A percentile compares a stretch with the other conserved stretches of the same genome.
phyloP scores from a whole-genome alignment of 2,113 vertebrate genomes.

The Anser cygnoides region DNA sequence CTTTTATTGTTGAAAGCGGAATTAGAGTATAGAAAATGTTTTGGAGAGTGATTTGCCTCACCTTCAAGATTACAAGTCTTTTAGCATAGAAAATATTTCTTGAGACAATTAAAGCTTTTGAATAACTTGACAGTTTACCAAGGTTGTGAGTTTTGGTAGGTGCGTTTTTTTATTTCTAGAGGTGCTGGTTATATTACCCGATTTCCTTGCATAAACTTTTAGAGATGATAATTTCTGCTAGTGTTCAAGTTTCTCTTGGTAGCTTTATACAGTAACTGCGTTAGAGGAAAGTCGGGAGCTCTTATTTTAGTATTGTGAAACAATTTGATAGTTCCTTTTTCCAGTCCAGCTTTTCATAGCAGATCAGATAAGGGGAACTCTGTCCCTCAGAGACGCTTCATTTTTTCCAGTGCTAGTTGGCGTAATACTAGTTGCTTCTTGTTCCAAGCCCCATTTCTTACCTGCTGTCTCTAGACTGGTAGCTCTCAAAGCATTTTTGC shows the following conservation, averaged over 20 bases:
- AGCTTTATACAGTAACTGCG: not conserved
- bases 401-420: not conserved
- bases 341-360: not conserved
- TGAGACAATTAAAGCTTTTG: not conserved
- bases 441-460: not conserved
- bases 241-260: not conserved
- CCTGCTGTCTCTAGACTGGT: not conserved
- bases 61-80: not conserved
- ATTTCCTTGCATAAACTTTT: not conserved
- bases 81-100: not conserved
- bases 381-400: not conserved
- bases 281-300: not conserved
- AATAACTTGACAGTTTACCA: not conserved
- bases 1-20: not conserved
- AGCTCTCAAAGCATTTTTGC: not conserved
- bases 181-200: not conserved
- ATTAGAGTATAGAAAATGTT: not conserved
- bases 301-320: not conserved
- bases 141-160: not conserved
- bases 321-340: not conserved
- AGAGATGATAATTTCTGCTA: not conserved
- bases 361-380: not conserved
- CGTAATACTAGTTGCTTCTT: not conserved
- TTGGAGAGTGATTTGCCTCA: not conserved
- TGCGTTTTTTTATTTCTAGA: not conserved